Conservation (phyloP, 2,888 invertebrate genomes). For the Meandrusa payeni region DNA sequence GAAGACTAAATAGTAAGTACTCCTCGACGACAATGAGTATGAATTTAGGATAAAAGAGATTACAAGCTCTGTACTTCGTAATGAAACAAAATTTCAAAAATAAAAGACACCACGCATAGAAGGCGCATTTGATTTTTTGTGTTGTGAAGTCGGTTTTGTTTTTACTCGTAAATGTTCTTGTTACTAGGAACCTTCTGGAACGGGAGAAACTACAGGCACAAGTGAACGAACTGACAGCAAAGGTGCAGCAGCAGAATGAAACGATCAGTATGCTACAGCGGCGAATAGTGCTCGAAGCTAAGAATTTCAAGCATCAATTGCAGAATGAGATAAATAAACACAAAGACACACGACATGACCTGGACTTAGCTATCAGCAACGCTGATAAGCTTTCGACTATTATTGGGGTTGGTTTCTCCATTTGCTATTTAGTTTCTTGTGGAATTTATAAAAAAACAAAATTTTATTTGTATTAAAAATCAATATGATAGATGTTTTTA, state of each 20-base stretch:
- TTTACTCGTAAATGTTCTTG: too few relatives aligned
- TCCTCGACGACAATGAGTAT: too few relatives aligned
- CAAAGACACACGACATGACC: conserved; percentile 84
- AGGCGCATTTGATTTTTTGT: too few relatives aligned
- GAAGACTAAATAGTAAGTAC: too few relatives aligned
- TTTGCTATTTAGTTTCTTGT: not conserved
- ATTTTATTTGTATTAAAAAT: too few relatives aligned
- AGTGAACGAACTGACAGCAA: conserved; percentile 76
- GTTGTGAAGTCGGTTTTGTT: too few relatives aligned
- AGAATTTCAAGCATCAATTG: conserved; percentile 86
- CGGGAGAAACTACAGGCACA: conserved; percentile 87
- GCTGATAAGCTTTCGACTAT: conserved; percentile 82
- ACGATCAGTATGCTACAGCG: conserved; percentile 83
- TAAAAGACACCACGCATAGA: too few relatives aligned
- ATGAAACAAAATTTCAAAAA: too few relatives aligned
- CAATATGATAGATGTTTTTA: too few relatives aligned
- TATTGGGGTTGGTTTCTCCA: conserved; percentile 68
- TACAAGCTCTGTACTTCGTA: too few relatives aligned
- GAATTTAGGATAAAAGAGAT: too few relatives aligned
- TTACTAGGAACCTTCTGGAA: conserved; percentile 83
- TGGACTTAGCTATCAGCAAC: conserved; percentile 82
- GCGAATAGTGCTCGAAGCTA: conserved; percentile 85
- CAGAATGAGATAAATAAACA: conserved; percentile 85
- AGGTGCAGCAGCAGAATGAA: conserved; percentile 82
- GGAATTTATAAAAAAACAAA: too few relatives aligned